Evolutionary conservation across 2,113 vertebrate genomes (phyloP), one percentile per base, ranked within the genome.

Genomic region (Nerophis lumbriciformis): DNA sequence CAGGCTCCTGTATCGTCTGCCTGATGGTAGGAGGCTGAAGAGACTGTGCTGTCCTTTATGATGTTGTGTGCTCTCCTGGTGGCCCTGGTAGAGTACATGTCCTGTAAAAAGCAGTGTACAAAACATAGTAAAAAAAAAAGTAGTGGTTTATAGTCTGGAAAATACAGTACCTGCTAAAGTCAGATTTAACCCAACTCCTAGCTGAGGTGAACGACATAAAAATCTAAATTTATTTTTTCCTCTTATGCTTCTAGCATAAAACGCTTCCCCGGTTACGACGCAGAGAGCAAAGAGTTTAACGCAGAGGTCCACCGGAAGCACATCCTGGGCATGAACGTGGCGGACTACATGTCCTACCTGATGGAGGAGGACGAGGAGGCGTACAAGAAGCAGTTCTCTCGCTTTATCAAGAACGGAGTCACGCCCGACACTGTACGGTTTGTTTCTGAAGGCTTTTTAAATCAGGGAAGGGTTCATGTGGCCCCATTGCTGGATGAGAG

Each of bases 371-470:
- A 99, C 1, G 95, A 98, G 76, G 97, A 99, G 0, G 90, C 93
- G 11, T 99, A 94, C 63, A 99, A 99, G 79, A 98, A 94, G 78
- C 97, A 99, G 68, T 99, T 99, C 77, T 95, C 97, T n/a, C 94
- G 94, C 52, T 98, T 98, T 75, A 95, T 98, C 86, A 99, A 98
- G 89, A 95, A 95, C 58, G 95, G 92, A 0, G 72, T 99, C 49
- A 90, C 93, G 28, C 85, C 95, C 66, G 97, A 98, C 36, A 91
- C 85, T 61, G 96, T 98, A 90, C 69, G 65, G 28, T 28, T 28
- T 28, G 28, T 28, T 28, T 28, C 28, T 28, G 28, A 3, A 2
- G 28, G 28, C 28, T 28, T 28, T 45, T 45, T 6, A 45, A 45
- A 8, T 28, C 28, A 2, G 28, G 28, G 4, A 28, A 4, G 28